Base-by-base conservation (phyloP, 1,140 invertebrate genomes). In the Cherax destructor region DNA sequence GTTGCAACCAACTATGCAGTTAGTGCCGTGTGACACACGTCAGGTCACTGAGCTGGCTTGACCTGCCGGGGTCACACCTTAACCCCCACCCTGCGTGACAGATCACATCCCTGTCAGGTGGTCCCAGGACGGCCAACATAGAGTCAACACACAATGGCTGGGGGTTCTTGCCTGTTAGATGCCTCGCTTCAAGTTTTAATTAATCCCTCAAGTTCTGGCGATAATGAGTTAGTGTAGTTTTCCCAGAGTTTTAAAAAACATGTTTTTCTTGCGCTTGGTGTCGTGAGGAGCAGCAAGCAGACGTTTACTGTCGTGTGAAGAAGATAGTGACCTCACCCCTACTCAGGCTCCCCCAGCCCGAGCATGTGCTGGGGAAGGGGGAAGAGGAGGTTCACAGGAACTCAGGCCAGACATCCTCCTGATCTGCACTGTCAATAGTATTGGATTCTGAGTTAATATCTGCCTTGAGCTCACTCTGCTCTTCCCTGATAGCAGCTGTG, bases 201-300 rank as follows among this genome's bases (percentile, higher is more conserved):
- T 87, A 87, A 87, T 87, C 85, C 85, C 85, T 79, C 85, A 87
- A 87, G 85, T 87, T 87, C 76, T 76, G 85, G 85, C 85, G 74
- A 87, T 87, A 87, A 87, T 87, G 85, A 87, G 85, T 87, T 87
- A 87, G 85, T 87, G 85, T 87, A 87, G 85, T 87, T 87, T 77
- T 78, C 76, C 76, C 41, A 1, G 52, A 59, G 47, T 86, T 86
- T 86, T 59, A 16, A 74, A 85, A 86, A 86, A 86, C 84, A 86
- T 86, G 84, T 86, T 86, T 86, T 86, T 86, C 59, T 86, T 86
- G 72, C 18, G 24, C 84, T 77, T 56, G 50, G 50, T 86, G 84
- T 86, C 24, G 52, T 52, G 84, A 76, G n/a, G 69, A 59, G 47
- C 69, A 59, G 47, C 84, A 50, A 41, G 81, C 24, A 69, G 7